Evolutionary conservation across 1,140 invertebrate genomes (phyloP), one percentile per base, ranked within the genome.

Genomic region (Phenacoccus solenopsis): DNA sequence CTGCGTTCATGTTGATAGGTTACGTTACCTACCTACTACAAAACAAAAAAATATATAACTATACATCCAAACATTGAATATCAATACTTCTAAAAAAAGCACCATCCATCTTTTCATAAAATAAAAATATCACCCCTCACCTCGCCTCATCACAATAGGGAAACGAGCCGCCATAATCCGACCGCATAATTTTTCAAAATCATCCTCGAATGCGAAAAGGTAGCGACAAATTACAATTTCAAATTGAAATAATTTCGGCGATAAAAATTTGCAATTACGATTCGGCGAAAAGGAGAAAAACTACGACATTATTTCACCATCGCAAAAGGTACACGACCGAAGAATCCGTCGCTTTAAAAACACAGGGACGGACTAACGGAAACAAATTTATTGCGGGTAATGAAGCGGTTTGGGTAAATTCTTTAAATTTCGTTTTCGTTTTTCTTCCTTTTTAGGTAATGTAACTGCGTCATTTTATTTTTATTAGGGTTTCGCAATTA

Each of bases 371-470:
- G 16, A n/a, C 38, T 49, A 49, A 49, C 38, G 38, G 38, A 49
- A 9, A 49, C 20, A 64, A 64, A 25, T 64, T 64, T 64, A 64
- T 64, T 27, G 59, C 12, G 25, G 21, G 21, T 64, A 64, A 64
- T 64, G 59, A 64, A 64, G 59, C 59, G 59, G 59, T 64, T 64
- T 64, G 10, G 59, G 21, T 20, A 64, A 64, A 64, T 64, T 64
- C 59, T 20, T 24, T 64, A 64, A 64, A 64, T 64, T 49, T 49
- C 38, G 38, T 49, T 64, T 64, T 64, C 59, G 22, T 64, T 64
- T 64, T 64, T 64, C 59, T 64, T 64, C 21, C 59, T 64, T 24
- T 64, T 25, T 64, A 64, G 13, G 59, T 64, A 64, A 64, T 64
- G 59, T 27, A 25, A 64, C 59, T 5, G 59, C 25, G 59, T 64